Conservation (phyloP, 2,113 vertebrate genomes). For the Sebastes schlegelii region DNA sequence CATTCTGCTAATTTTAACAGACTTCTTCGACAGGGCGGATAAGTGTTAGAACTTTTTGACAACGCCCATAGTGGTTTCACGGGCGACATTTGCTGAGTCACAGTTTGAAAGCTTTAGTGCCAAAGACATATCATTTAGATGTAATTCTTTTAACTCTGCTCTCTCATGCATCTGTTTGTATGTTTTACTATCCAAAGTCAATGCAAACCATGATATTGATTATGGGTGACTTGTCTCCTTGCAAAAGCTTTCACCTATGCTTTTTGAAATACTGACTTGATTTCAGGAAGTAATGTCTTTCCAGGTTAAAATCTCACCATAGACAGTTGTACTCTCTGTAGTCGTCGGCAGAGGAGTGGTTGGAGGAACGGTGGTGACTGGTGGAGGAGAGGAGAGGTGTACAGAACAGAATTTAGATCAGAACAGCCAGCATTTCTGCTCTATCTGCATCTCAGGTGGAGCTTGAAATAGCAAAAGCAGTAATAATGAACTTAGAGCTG, state of each 20-base stretch:
- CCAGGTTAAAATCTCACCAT: conserved; percentile 27
- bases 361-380: fast-evolving
- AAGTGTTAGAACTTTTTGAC: not conserved
- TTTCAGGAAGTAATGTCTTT: not conserved
- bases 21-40: not conserved
- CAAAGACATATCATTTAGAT: not conserved
- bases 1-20: not conserved
- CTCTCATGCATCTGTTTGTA: not conserved
- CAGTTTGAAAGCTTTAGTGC: not conserved
- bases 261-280: not conserved
- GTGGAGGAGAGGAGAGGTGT: conserved; percentile 6
- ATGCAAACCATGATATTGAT: not conserved
- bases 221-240: not conserved
- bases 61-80: not conserved
- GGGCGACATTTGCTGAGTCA: not conserved
- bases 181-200: not conserved
- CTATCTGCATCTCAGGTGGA: not conserved
- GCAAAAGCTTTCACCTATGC: not conserved
- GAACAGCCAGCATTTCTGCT: not conserved
- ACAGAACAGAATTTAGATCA: conserved; percentile 8
- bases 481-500: not conserved
- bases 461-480: not conserved
- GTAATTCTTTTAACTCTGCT: not conserved
- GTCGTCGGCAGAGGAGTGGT: fast-evolving
- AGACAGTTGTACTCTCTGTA: not conserved